Percentiles rank a stretch among this genome's conserved stretches.
phyloP scores from a whole-genome alignment of 2,797 vertebrate genomes.

The Cryptoblepharus egeriae region DNA sequence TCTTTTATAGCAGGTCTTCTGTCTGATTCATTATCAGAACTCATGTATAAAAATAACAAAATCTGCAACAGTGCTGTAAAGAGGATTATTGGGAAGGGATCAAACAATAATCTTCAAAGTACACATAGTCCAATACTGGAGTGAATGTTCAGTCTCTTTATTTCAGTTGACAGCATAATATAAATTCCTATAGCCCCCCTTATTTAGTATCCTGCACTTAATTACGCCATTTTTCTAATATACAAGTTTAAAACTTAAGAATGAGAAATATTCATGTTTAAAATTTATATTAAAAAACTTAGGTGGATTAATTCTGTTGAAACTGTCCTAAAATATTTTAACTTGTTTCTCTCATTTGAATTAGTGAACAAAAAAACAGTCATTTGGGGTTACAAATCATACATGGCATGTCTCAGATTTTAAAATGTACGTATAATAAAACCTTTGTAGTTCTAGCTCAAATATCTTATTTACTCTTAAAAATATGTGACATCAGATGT shows the following conservation, averaged over 20 bases:
- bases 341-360: background rate
- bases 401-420: background rate
- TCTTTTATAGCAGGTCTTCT: background rate
- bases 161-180: background rate
- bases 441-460: background rate
- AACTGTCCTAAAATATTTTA: background rate
- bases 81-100: constrained; percentile 28
- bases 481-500: background rate
- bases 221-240: background rate
- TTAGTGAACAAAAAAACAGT: background rate
- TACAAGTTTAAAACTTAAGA: background rate
- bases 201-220: background rate
- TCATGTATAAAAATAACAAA: constrained; percentile 26
- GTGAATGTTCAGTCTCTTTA: background rate
- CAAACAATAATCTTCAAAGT: constrained; percentile 27
- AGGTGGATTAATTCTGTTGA: background rate
- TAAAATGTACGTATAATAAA: background rate
- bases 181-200: background rate
- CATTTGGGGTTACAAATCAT: background rate
- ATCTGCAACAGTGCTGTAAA: constrained; percentile 12
- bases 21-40: constrained; percentile 1
- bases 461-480: no score
- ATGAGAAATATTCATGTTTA: background rate
- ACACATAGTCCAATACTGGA: background rate
- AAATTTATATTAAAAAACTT: no score